Evolutionary conservation across 2,888 invertebrate species (phyloP).

Genomic region (Tenthredo mesomela): DNA sequence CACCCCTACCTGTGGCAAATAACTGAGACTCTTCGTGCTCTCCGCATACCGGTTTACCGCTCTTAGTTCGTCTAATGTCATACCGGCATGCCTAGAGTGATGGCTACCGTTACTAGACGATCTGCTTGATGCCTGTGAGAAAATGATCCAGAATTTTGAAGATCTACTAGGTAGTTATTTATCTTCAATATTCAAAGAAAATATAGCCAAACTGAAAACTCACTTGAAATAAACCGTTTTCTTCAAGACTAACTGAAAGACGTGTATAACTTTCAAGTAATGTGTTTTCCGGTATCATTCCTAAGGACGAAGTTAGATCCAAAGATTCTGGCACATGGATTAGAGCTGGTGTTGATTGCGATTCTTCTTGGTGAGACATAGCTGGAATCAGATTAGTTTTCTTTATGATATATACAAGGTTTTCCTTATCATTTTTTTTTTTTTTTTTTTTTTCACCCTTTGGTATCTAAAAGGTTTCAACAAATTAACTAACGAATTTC

Average conservation of each 20-base stretch:
- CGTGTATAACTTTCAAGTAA: slow-evolving; percentile 92
- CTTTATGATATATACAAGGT: neutral
- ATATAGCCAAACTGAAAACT: slow-evolving; percentile 66
- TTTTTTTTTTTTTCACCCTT: slow-evolving; percentile 20
- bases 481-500: neutral
- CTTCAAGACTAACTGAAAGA: slow-evolving; percentile 93
- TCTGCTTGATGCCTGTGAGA: slow-evolving; percentile 78
- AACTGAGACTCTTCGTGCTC: slow-evolving; percentile 94
- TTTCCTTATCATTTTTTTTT: too few species aligned
- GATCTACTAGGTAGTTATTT: neutral
- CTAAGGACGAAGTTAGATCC: slow-evolving; percentile 84
- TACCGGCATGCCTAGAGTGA: slow-evolving; percentile 85
- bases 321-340: slow-evolving; percentile 84
- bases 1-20: slow-evolving; percentile 91
- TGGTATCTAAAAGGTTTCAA: neutral
- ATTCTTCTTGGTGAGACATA: slow-evolving; percentile 92
- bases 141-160: slow-evolving; percentile 1
- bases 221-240: slow-evolving; percentile 87
- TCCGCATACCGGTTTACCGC: slow-evolving; percentile 95
- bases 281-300: slow-evolving; percentile 93
- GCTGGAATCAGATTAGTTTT: slow-evolving; percentile 77
- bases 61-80: slow-evolving; percentile 91
- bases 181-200: neutral
- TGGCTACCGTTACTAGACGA: slow-evolving; percentile 86
- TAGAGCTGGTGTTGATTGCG: slow-evolving; percentile 92